Percentiles rank a stretch among this genome's conserved stretches.
Conservation (phyloP, 2,888 invertebrate species). For the Amblyteles armatorius region DNA sequence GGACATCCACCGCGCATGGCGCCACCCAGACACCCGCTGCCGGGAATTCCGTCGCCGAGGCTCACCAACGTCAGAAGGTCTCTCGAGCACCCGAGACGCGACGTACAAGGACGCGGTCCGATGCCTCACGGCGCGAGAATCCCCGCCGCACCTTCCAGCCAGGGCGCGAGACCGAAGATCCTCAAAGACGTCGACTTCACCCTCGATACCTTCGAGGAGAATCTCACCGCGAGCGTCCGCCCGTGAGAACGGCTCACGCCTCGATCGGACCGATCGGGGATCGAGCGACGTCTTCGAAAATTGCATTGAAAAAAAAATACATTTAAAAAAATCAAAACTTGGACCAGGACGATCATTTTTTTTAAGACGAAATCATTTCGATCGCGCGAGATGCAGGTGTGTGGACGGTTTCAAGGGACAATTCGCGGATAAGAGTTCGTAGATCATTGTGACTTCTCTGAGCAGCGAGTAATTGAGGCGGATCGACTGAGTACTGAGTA, state of each 20-base stretch:
- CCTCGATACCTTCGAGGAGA: conserved; percentile 79
- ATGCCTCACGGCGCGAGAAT: conserved; percentile 36
- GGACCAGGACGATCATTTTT: background rate
- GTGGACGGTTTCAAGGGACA: background rate
- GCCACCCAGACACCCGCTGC: conserved; percentile 40
- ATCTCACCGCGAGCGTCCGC: conserved; percentile 68
- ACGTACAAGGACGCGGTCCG: conserved; percentile 12
- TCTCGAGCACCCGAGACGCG: conserved; percentile 18
- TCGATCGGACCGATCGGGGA: conserved; percentile 33
- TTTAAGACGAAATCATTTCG: background rate
- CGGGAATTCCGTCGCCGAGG: conserved; percentile 45
- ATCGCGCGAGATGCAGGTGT: background rate
- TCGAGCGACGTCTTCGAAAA: conserved; percentile 21
- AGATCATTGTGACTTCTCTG: conserved; percentile 4
- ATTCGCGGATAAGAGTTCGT: background rate
- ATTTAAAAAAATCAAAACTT: background rate
- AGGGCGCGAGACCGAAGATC: conserved; percentile 7
- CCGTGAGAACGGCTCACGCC: conserved; percentile 43
- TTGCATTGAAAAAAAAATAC: conserved; percentile 11
- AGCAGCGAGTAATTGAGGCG: background rate
- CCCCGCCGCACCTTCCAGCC: conserved; percentile 36
- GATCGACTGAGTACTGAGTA: background rate
- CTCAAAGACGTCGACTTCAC: conserved; percentile 79
- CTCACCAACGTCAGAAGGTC: conserved; percentile 29
- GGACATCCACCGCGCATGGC: conserved; percentile 45